These are phyloP conservation scores for Heloderma charlesbogerti DNA, from an alignment of 2,113 vertebrate species.

Conservation along the genomic window DNA sequence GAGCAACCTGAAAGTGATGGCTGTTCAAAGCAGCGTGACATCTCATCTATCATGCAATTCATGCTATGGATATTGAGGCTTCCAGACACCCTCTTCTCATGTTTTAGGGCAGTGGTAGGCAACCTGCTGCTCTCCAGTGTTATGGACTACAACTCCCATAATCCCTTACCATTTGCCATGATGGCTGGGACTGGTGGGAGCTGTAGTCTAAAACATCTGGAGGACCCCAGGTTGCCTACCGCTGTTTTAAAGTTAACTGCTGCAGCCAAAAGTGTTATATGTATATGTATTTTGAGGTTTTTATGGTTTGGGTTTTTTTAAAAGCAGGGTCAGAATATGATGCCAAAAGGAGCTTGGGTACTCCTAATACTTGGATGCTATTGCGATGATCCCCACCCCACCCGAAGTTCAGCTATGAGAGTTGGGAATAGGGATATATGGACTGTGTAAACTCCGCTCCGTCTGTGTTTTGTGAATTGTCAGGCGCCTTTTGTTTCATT, in stretches of 20 bases:
- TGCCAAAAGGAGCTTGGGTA: too few relatives aligned
- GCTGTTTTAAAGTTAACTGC: background rate
- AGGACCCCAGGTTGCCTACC: background rate
- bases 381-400: too few relatives aligned
- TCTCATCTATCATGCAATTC: conserved; percentile 28
- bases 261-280: background rate
- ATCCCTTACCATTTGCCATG: background rate
- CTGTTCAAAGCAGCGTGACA: too few relatives aligned
- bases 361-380: too few relatives aligned
- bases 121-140: background rate
- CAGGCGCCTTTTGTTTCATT: too few relatives aligned
- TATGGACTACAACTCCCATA: background rate
- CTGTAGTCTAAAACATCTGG: background rate
- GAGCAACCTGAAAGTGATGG: conserved; percentile 8
- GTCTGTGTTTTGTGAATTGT: too few relatives aligned
- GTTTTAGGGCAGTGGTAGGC: background rate
- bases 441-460: too few relatives aligned
- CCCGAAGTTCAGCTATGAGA: too few relatives aligned
- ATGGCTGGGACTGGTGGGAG: background rate
- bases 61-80: background rate
- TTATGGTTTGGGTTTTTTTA: background rate
- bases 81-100: background rate
- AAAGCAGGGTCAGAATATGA: background rate
- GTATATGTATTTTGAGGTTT: background rate
- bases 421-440: too few relatives aligned